Percentiles rank a stretch among this genome's conserved stretches.
Evolutionary conservation across 1,140 invertebrate genomes (phyloP).

Genomic region (silkworm (Bombyx mori)): ASM3026992v2 NC_085129.1:7802501-7803000

Average conservation of each 20-base stretch:
- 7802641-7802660: constrained; percentile 29
- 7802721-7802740: not conserved
- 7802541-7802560: constrained; percentile 47
- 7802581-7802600: constrained; percentile 26
- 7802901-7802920: too few relatives aligned
- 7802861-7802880: too few relatives aligned
- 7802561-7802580: constrained; percentile 35
- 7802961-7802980: too few relatives aligned
- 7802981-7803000: too few relatives aligned
- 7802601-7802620: constrained; percentile 22
- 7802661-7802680: constrained; percentile 21
- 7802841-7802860: too few relatives aligned
- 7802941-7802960: too few relatives aligned
- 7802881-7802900: too few relatives aligned
- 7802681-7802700: constrained; percentile 3
- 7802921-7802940: too few relatives aligned
- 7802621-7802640: constrained; percentile 30
- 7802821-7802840: too few relatives aligned
- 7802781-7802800: too few relatives aligned
- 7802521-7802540: constrained; percentile 44
- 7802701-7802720: constrained; percentile 12
- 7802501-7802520: constrained; percentile 25
- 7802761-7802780: too few relatives aligned
- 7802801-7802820: too few relatives aligned
- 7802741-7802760: not conserved